phyloP scores from a whole-genome alignment of 2,113 vertebrate species.

The Leptosomus discolor region DNA sequence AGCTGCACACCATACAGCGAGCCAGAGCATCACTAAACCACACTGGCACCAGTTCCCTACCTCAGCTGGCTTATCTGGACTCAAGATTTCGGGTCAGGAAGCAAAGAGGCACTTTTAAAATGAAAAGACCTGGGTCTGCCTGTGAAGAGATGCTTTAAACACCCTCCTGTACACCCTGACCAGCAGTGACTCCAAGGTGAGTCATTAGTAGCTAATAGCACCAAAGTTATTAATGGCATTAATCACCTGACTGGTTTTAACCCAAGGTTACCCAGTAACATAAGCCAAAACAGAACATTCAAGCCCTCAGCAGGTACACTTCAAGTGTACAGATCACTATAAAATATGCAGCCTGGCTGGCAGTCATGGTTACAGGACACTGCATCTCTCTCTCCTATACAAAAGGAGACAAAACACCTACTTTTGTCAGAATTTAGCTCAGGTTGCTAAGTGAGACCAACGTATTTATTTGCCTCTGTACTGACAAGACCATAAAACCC shows the following conservation, averaged over 20 bases:
- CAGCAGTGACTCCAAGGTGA: not conserved
- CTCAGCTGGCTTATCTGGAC: fast-evolving
- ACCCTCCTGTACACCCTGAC: fast-evolving
- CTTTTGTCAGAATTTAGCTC: constrained; percentile 23
- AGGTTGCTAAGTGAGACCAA: constrained; percentile 32
- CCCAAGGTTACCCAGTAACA: not conserved
- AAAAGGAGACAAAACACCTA: not conserved
- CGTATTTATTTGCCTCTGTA: not conserved
- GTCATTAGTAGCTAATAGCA: not conserved
- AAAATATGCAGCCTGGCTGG: not conserved
- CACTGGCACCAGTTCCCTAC: not conserved
- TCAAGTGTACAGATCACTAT: not conserved
- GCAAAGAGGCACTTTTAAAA: not conserved
- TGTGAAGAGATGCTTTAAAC: not conserved
- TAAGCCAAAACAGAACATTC: fast-evolving
- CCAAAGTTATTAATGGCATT: not conserved
- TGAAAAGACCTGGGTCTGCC: not conserved
- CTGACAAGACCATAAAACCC: not conserved
- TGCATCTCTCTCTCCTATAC: not conserved
- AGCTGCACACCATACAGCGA: not conserved
- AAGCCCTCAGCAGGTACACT: not conserved
- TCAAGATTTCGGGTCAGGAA: not conserved
- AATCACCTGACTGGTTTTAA: not conserved
- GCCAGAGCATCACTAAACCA: not conserved
- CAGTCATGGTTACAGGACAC: not conserved